Evolutionary conservation across 2,113 vertebrate species (phyloP), one percentile per base, ranked within the genome.

Genomic region (Ginglymostoma cirratum): DNA sequence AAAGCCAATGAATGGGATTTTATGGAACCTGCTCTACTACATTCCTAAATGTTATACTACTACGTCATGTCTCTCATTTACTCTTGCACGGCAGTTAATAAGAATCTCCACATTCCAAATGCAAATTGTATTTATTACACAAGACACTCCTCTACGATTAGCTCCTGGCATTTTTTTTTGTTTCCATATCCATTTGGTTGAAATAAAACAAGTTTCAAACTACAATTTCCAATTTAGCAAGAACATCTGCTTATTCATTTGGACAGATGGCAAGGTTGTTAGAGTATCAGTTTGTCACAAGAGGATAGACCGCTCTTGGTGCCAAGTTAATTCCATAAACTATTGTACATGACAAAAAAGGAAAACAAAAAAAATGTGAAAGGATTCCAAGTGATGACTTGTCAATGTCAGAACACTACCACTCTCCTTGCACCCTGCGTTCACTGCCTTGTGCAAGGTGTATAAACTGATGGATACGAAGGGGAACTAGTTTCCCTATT

Each of bases 161-260:
- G 92, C 92, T 42, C 7, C 92, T 70, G 66, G 66, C 24, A 27
- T 30, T 42, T n/a, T 12, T 94, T 70, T 67, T 45, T 94, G 38
- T 45, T 94, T 69, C 38, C 5, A 0, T 17, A 69, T 94, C 42
- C 94, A 95, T 70, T 72, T 52, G 27, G 69, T 66, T 12, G 23
- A 72, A 48, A 70, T 8, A 52, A 70, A 72, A 95, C 42, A 95
- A 95, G 42, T 66, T 95, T 95, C 94, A 72, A 94, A 94, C 65
- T 94, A 69, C 45, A 70, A 70, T 69, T 94, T 38, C 15, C 92
- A 19, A 70, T 48, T 38, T 65, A 90, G 52, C 87, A 90, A 67
- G 61, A 93, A 93, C 61, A 93, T 93, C 89, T 76, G 42, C 69
- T 95, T 52, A 95, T 38, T 95, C 67, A 48, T 95, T 95, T 95